Conservation (phyloP, 2,888 invertebrate species). For the Alitta virens region DNA sequence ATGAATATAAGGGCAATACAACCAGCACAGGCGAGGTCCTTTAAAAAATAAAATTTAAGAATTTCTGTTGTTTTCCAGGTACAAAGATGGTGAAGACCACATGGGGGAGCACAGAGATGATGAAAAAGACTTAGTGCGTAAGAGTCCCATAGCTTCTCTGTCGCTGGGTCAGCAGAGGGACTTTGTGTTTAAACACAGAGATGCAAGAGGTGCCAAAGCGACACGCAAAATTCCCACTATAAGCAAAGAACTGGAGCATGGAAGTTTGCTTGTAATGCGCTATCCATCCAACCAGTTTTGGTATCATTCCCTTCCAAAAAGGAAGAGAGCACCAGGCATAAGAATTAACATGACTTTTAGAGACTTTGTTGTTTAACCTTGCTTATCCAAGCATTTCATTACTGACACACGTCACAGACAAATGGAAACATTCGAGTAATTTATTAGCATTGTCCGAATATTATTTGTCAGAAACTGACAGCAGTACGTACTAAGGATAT, state of each 20-base stretch:
- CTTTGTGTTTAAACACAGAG: conserved; percentile 66
- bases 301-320: conserved; percentile 70
- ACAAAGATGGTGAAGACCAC: conserved; percentile 68
- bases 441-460: too few relatives aligned
- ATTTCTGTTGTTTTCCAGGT: too few relatives aligned
- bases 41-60: too few relatives aligned
- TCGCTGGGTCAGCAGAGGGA: conserved; percentile 68
- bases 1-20: too few relatives aligned
- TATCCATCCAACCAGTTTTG: conserved; percentile 70
- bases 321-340: conserved; percentile 62
- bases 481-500: too few relatives aligned
- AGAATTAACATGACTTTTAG: conserved; percentile 71
- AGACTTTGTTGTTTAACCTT: conserved; percentile 13
- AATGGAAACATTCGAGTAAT: too few relatives aligned
- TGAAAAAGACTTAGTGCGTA: conserved; percentile 67
- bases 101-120: conserved; percentile 74
- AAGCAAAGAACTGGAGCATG: conserved; percentile 66
- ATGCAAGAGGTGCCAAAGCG: conserved; percentile 41
- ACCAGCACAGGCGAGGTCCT: too few relatives aligned
- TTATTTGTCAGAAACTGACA: too few relatives aligned
- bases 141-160: conserved; percentile 68
- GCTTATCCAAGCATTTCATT: neutral
- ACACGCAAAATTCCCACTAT: conserved; percentile 53
- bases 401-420: too few relatives aligned
- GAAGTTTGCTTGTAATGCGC: conserved; percentile 70